Conservation (phyloP, 1,140 invertebrate species). For the Ridgeia piscesae region DNA sequence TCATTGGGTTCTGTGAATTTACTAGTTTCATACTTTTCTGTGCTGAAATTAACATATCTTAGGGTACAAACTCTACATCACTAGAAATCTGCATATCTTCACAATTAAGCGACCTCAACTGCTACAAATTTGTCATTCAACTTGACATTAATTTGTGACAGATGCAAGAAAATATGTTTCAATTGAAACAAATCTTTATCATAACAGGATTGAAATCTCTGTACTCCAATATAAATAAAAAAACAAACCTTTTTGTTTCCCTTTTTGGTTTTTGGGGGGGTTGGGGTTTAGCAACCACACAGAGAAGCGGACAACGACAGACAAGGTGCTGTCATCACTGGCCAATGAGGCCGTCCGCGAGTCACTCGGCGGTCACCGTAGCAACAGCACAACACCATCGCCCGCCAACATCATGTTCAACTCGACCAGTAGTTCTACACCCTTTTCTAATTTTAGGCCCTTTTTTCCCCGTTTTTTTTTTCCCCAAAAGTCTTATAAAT, state of each 20-base stretch:
- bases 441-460: slow-evolving; percentile 65
- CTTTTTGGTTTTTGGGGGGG: slow-evolving; percentile 49
- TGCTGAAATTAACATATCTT: too few relatives aligned
- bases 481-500: neutral
- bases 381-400: slow-evolving; percentile 44
- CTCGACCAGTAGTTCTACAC: slow-evolving; percentile 30
- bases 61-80: too few relatives aligned
- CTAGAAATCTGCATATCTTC: too few relatives aligned
- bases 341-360: slow-evolving; percentile 53
- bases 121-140: neutral
- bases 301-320: slow-evolving; percentile 56
- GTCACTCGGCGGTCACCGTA: slow-evolving; percentile 41
- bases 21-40: too few relatives aligned
- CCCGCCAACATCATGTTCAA: slow-evolving; percentile 48
- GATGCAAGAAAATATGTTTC: too few relatives aligned
- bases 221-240: too few relatives aligned
- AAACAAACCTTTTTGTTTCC: too few relatives aligned
- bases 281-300: slow-evolving; percentile 39
- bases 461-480: neutral
- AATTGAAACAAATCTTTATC: too few relatives aligned
- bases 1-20: too few relatives aligned
- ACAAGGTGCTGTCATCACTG: slow-evolving; percentile 65
- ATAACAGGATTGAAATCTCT: neutral
- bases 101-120: too few relatives aligned
- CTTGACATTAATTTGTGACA: too few relatives aligned